These are phyloP conservation scores for Zygaena filipendulae DNA, from an alignment of 2,888 invertebrate species.

Conservation along the genomic window DNA sequence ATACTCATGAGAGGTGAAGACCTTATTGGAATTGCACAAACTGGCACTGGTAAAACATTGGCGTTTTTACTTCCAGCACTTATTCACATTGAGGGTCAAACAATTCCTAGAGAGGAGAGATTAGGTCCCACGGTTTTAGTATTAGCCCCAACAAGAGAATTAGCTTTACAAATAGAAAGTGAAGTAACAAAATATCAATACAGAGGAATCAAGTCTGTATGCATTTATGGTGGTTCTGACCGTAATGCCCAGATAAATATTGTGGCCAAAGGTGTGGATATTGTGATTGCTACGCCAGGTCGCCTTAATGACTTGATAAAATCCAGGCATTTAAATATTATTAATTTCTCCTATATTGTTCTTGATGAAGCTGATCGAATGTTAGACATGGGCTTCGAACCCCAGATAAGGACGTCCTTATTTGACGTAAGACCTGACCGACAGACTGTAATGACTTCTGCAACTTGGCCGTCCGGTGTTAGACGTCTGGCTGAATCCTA, in stretches of 20 bases:
- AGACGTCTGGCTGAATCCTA: conserved; percentile 86
- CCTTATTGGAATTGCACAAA: conserved; percentile 96
- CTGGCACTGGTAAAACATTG: conserved; percentile 94
- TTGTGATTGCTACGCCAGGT: conserved; percentile 96
- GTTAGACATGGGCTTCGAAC: conserved; percentile 90
- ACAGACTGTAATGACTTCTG: conserved; percentile 97
- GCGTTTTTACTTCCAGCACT: conserved; percentile 94
- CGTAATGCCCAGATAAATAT: conserved; percentile 81
- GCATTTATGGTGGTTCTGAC: conserved; percentile 92
- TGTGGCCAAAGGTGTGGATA: conserved; percentile 86
- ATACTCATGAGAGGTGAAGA: conserved; percentile 90
- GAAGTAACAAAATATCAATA: conserved; percentile 93
- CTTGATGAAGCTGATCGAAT: conserved; percentile 93
- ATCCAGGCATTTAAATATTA: conserved; percentile 77
- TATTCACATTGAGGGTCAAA: conserved; percentile 91
- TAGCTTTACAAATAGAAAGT: conserved; percentile 92
- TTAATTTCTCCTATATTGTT: conserved; percentile 86
- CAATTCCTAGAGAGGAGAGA: conserved; percentile 75
- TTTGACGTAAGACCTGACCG: conserved; percentile 86
- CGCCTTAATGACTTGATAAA: conserved; percentile 90
- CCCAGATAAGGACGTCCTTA: conserved; percentile 86
- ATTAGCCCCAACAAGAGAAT: conserved; percentile 92
- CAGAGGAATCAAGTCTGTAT: conserved; percentile 86
- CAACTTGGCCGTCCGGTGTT: conserved; percentile 94
- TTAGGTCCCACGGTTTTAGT: conserved; percentile 88